Evolutionary conservation across 2,888 invertebrate species (phyloP).

Genomic region (Sisyra terminalis): DNA sequence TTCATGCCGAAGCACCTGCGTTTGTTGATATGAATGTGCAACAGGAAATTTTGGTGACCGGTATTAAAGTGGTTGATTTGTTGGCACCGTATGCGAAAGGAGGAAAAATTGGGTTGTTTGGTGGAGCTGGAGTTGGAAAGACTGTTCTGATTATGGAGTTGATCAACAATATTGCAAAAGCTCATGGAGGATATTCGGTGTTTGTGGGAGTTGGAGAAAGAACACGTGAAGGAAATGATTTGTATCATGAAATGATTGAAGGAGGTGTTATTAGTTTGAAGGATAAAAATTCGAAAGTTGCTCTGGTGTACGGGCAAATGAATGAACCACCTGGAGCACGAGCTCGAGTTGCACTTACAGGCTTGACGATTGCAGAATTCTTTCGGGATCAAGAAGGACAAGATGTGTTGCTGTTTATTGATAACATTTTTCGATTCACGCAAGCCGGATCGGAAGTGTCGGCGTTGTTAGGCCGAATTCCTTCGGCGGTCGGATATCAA

Average conservation of each 20-base stretch:
- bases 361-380: constrained; percentile 83
- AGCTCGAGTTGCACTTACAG: constrained; percentile 82
- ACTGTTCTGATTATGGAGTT: constrained; percentile 93
- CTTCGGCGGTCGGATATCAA: constrained; percentile 90
- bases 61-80: constrained; percentile 60
- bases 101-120: constrained; percentile 85
- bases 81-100: constrained; percentile 76
- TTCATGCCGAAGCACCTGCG: constrained; percentile 85
- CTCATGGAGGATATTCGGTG: constrained; percentile 90
- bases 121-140: constrained; percentile 90
- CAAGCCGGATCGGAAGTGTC: constrained; percentile 85
- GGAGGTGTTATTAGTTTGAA: constrained; percentile 80
- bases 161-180: constrained; percentile 89
- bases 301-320: constrained; percentile 90
- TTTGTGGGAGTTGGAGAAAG: constrained; percentile 90
- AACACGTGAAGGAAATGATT: constrained; percentile 86
- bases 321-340: constrained; percentile 91
- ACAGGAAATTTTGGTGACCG: constrained; percentile 81
- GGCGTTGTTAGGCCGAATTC: constrained; percentile 83
- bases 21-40: constrained; percentile 91
- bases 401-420: constrained; percentile 84
- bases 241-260: constrained; percentile 92
- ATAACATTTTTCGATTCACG: constrained; percentile 85
- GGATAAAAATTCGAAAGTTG: constrained; percentile 71
- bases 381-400: constrained; percentile 90